Evolutionary conservation across 1,140 invertebrate species (phyloP).

Genomic region (Hylaeus anthracinus): DNA sequence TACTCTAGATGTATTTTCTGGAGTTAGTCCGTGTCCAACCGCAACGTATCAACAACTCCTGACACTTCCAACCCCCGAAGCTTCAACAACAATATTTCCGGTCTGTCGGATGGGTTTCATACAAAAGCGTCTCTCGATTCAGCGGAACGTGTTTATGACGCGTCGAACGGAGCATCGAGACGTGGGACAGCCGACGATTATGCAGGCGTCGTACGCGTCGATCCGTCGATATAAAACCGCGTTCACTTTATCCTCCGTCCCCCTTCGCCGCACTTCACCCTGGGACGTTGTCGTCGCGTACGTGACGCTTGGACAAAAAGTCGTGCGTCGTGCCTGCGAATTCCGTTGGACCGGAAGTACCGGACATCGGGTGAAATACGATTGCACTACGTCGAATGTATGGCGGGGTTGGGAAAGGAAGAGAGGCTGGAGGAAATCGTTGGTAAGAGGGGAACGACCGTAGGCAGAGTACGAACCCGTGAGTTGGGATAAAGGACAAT

Average conservation of each 20-base stretch:
- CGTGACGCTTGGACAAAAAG: conserved; percentile 56
- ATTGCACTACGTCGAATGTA: conserved; percentile 53
- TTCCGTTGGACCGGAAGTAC: conserved; percentile 57
- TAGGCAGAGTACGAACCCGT: not conserved
- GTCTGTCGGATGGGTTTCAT: not conserved
- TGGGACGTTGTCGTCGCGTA: conserved; percentile 31
- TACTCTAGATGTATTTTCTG: too few relatives aligned
- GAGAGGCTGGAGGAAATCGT: conserved; percentile 26
- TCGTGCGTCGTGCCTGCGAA: not conserved
- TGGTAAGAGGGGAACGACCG: not conserved
- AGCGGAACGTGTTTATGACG: conserved; percentile 24
- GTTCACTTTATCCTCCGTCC: conserved; percentile 7
- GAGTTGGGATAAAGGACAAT: not conserved
- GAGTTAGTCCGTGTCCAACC: too few relatives aligned
- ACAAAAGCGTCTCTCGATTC: not conserved
- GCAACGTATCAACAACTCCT: not conserved
- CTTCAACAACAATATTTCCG: conserved; percentile 9
- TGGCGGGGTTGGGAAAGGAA: conserved; percentile 35
- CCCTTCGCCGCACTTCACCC: not conserved
- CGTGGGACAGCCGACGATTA: conserved; percentile 22
- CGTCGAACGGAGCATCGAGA: conserved; percentile 32
- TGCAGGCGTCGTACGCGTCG: conserved; percentile 24
- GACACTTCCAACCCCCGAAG: not conserved
- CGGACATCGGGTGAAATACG: conserved; percentile 65
- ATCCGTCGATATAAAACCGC: conserved; percentile 39